Base-by-base conservation (phyloP, 2,113 vertebrate genomes). In the Clarias macrocephalus region DNA sequence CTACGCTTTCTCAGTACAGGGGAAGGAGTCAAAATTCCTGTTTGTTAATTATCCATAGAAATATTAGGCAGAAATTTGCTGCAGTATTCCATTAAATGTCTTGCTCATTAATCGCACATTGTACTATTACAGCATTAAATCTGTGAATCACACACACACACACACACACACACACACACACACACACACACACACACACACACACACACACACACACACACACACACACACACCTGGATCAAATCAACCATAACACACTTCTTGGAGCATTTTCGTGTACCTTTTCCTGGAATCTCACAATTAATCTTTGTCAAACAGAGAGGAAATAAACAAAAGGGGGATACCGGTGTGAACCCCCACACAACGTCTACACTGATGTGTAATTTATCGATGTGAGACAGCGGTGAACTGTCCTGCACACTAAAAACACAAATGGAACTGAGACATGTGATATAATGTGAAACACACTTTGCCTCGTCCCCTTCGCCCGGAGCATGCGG, bases 141-240 rank as follows among this genome's bases (percentile, higher is more conserved):
- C 33, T 12, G 37, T 75, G 37, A 75, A 75, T 75, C 72, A 21
- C 70, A 42, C 33, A 42, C 70, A 75, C 72, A 73, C 72, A 21
- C 72, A 75, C 42, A 52, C 33, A 73, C 70, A 42, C 33, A 42
- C 70, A 73, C 33, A 73, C 68, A 70, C 68, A 70, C 68, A 70
- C 30, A 37, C 63, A 48, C 25, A 28, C 25, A 80, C 18, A 30
- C 54, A 33, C 3, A 10, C 28, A 60, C n/a, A 30, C 68, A 37
- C 30, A 21, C 70, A 73, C 33, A 42, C 66, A 70, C 66, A 70
- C 66, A 33, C 28, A 33, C 62, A 33, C 23, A 16, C 25, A 80
- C 16, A 30, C 54, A 33, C 3, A 19, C 28, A 80, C n/a, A 59
- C 56, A 60, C 76, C 25, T 30, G 52, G 76, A 80, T 8, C 16